Percentiles rank a stretch among this genome's conserved stretches.
Evolutionary conservation across 2,888 invertebrate genomes (phyloP).

Genomic region (Hofmannophila pseudospretella): DNA sequence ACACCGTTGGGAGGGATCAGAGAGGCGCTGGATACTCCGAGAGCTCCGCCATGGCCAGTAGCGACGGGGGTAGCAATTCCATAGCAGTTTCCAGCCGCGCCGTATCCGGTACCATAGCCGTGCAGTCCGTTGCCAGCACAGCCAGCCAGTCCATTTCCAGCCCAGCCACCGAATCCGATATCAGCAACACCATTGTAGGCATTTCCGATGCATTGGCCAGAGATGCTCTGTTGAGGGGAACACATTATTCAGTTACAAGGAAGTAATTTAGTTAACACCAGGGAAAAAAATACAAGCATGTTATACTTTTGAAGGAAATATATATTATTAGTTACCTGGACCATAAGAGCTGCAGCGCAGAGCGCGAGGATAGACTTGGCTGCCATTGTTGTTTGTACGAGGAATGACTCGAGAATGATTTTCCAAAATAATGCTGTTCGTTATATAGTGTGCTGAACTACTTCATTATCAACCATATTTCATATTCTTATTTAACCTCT

Average conservation of each 20-base stretch:
- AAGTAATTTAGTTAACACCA: too few relatives aligned
- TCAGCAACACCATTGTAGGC: slow-evolving; percentile 6
- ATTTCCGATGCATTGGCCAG: slow-evolving; percentile 18
- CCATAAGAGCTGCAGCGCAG: slow-evolving; percentile 14
- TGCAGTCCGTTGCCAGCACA: too few relatives aligned
- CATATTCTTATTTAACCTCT: background rate
- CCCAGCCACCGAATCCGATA: too few relatives aligned
- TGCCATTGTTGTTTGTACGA: slow-evolving; percentile 7
- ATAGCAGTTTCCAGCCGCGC: slow-evolving; percentile 12
- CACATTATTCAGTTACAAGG: too few relatives aligned
- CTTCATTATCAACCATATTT: background rate
- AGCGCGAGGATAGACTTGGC: slow-evolving; percentile 10
- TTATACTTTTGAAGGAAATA: too few relatives aligned
- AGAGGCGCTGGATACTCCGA: slow-evolving; percentile 23
- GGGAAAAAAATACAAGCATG: too few relatives aligned
- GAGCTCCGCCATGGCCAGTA: slow-evolving; percentile 25
- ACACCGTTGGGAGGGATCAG: slow-evolving; percentile 33
- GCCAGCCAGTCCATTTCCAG: too few relatives aligned
- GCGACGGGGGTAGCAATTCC: slow-evolving; percentile 21
- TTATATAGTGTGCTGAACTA: background rate
- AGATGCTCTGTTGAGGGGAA: slow-evolving; percentile 24
- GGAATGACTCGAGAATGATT: background rate
- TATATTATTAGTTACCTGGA: too few relatives aligned
- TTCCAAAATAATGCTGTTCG: background rate
- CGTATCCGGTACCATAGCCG: too few relatives aligned